Percentiles rank a stretch among this genome's conserved stretches.
These are phyloP conservation scores for Ceyx cyanopectus DNA, from an alignment of 2,113 vertebrate genomes.

Conservation along the genomic window DNA sequence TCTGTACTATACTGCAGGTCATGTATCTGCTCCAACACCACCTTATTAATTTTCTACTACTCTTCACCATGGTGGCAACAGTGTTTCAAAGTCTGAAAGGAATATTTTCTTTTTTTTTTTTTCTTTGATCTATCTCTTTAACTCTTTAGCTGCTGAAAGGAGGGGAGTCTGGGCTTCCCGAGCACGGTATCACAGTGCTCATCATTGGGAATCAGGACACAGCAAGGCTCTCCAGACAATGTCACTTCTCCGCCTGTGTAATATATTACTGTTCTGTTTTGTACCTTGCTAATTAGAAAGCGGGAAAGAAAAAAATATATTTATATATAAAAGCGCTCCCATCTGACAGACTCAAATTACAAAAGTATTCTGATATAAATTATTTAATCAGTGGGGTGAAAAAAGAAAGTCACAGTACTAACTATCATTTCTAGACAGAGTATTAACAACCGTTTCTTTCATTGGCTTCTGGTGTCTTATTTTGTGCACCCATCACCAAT, in stretches of 20 bases:
- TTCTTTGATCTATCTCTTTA: constrained; percentile 62
- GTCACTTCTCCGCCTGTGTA: constrained; percentile 45
- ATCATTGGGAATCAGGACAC: neutral
- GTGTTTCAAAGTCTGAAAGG: constrained; percentile 52
- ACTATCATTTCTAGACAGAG: constrained; percentile 72
- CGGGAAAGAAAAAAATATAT: constrained; percentile 57
- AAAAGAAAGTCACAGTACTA: constrained; percentile 68
- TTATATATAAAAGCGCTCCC: constrained; percentile 72
- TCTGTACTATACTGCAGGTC: constrained; percentile 70
- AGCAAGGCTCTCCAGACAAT: constrained; percentile 44
- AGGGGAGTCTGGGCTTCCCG: neutral
- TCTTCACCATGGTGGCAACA: constrained; percentile 54
- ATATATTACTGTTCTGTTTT: constrained; percentile 59
- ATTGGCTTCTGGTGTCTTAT: constrained; percentile 73
- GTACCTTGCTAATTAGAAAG: constrained; percentile 68
- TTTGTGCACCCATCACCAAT: constrained; percentile 63
- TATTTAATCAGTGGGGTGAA: constrained; percentile 67
- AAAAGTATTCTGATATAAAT: constrained; percentile 74
- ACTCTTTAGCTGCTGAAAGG: constrained; percentile 47
- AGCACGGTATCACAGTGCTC: accelerated
- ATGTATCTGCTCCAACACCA: constrained; percentile 70
- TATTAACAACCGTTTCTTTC: constrained; percentile 68
- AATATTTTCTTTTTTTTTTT: constrained; percentile 37
- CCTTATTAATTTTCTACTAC: constrained; percentile 75
- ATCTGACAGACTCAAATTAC: constrained; percentile 72